Evolutionary conservation across 2,888 invertebrate genomes (phyloP).

Genomic region (Julus scandinavius): DNA sequence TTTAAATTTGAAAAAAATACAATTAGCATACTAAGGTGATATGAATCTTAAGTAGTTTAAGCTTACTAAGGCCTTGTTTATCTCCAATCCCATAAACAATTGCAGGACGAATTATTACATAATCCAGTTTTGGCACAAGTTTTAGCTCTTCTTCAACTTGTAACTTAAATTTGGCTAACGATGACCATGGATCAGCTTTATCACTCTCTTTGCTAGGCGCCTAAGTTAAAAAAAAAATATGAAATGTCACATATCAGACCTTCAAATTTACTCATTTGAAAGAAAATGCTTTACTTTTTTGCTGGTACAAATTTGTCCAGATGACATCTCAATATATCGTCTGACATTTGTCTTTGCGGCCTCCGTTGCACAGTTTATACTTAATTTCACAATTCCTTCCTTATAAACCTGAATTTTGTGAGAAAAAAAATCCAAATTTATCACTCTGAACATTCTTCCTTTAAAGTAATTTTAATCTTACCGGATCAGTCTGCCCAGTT

Average conservation of each 20-base stretch:
- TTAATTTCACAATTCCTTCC: conserved; percentile 86
- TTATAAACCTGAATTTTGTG: conserved; percentile 73
- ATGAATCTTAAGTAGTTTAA: too few species aligned
- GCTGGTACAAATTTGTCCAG: conserved; percentile 81
- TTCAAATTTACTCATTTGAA: background rate
- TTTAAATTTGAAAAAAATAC: too few species aligned
- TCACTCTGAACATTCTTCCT: background rate
- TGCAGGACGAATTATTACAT: conserved; percentile 83
- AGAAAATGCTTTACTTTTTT: conserved; percentile 62
- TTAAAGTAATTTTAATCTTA: conserved; percentile 60
- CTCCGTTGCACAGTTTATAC: conserved; percentile 82
- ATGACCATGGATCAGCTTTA: conserved; percentile 84
- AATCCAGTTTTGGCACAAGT: conserved; percentile 76
- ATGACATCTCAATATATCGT: conserved; percentile 84
- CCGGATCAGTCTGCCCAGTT: conserved; percentile 86
- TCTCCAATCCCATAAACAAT: conserved; percentile 89
- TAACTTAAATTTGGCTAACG: conserved; percentile 82
- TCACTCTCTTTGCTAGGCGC: conserved; percentile 80
- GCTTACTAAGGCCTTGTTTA: conserved; percentile 81
- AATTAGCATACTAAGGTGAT: background rate
- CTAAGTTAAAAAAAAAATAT: conserved; percentile 65
- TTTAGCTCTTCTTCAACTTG: conserved; percentile 83
- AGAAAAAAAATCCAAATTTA: conserved; percentile 45
- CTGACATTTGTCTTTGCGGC: conserved; percentile 77
- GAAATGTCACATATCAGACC: background rate